Conservation (phyloP, 1,140 invertebrate species). For the Cheumatopsyche charites region DNA sequence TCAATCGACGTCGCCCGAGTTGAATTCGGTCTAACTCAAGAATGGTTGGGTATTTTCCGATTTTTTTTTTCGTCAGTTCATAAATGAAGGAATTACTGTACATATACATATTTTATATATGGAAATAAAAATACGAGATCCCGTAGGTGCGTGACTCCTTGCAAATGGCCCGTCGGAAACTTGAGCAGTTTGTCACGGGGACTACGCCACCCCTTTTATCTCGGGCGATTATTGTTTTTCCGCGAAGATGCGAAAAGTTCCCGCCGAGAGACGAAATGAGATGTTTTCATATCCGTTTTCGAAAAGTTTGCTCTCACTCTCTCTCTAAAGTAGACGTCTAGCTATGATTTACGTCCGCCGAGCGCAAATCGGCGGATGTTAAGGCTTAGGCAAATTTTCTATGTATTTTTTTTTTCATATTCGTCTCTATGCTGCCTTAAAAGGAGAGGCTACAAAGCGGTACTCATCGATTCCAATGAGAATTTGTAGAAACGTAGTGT, state of each 20-base stretch:
- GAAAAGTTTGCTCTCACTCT: slow-evolving; percentile 31
- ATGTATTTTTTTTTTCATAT: not conserved
- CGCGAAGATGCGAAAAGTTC: slow-evolving; percentile 40
- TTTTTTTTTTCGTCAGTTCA: no score
- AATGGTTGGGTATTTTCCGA: no score
- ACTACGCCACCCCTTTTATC: slow-evolving; percentile 32
- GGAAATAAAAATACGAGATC: no score
- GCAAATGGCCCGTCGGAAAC: slow-evolving; percentile 40
- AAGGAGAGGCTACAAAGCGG: no score
- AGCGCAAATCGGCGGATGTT: not conserved
- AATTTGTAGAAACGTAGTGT: no score
- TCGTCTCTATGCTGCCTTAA: no score
- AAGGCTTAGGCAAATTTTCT: slow-evolving; percentile 34
- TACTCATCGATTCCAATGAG: no score
- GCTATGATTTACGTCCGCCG: slow-evolving; percentile 39
- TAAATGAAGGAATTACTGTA: no score
- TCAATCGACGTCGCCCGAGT: no score
- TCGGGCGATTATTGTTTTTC: slow-evolving; percentile 42
- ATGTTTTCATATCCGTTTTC: slow-evolving; percentile 44
- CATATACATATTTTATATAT: no score
- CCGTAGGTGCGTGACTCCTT: slow-evolving; percentile 30
- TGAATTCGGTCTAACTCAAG: no score
- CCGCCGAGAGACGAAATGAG: slow-evolving; percentile 36
- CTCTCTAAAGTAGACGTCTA: slow-evolving; percentile 37
- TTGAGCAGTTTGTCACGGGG: slow-evolving; percentile 43